Evolutionary conservation across 2,113 vertebrate species (phyloP).

Genomic region (Setophaga kirtlandii): DNA sequence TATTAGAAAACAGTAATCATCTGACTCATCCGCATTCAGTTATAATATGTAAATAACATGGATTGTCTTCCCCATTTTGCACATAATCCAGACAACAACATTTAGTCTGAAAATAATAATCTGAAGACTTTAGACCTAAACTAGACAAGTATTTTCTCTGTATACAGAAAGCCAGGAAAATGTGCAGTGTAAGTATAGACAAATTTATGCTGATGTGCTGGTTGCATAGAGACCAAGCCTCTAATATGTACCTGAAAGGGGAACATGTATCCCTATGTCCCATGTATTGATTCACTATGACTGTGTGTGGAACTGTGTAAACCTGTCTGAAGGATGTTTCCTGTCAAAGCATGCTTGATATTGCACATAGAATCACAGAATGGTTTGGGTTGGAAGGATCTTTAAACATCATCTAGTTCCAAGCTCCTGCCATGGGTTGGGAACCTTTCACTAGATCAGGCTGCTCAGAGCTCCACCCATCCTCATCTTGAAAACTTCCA

Average conservation of each 20-base stretch:
- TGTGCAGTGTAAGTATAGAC: not conserved
- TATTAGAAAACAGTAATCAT: not conserved
- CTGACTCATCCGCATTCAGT: not conserved
- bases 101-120: not conserved
- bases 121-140: not conserved
- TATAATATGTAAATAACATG: not conserved
- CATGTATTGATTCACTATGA: not conserved
- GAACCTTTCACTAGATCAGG: not conserved
- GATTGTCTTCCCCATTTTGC: not conserved
- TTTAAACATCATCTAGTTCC: not conserved
- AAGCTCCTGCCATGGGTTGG: not conserved
- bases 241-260: not conserved
- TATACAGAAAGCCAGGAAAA: not conserved
- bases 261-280: not conserved
- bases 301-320: not conserved
- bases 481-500: not conserved
- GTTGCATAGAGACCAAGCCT: not conserved
- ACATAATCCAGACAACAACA: not conserved
- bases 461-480: not conserved
- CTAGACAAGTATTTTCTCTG: not conserved
- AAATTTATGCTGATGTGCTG: not conserved
- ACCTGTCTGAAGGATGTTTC: not conserved
- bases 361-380: not conserved
- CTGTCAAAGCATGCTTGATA: not conserved
- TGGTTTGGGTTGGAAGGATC: not conserved